Evolutionary conservation across 1,140 invertebrate species (phyloP), one percentile per base, ranked within the genome.

Genomic region (Nymphalis io): DNA sequence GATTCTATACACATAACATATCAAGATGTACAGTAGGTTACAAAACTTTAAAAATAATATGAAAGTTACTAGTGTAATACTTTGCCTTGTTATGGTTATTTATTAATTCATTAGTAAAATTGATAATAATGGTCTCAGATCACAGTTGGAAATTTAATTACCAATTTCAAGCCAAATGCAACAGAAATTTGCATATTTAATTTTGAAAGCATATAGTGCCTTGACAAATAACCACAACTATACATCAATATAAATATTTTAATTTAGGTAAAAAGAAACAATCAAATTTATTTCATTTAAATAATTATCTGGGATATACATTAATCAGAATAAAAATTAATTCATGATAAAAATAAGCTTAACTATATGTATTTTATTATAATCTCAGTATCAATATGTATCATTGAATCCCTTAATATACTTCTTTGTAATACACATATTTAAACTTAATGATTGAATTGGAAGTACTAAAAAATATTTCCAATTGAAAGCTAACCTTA

Each of bases 21-120:
- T 74, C 66, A 72, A 61, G 16, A 42, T 67, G 38, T 55, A 38
- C 65, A 60, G 46, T 66, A 70, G 40, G 40, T n/a, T 65, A 55
- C 21, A 51, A 48, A 51, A 51, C 20, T 51, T 61, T 58, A 59
- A 65, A 46, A 58, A 53, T 66, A 38, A 44, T 70, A 55, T n/a
- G 64, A 70, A 60, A 60, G 48, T 62, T 63, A 44, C 53, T 70
- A 65, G 20, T 63, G 42, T 64, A 60, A 64, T 70, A 64, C 38
- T 70, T 65, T 71, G 69, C 63, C 53, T 74, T 73, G 75, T 72
- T 69, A 71, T 68, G 60, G 57, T 68, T 72, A 75, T 72, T 66
- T 69, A 72, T 72, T 62, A 70, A 72, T n/a, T 64, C 46, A 65
- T 68, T 68, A 63, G 70, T 69, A 70, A 60, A 60, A 62, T 55